Evolutionary conservation across 92 coral and sea anemone genomes (phyloP).

Genomic region (Ricordea florida): DNA sequence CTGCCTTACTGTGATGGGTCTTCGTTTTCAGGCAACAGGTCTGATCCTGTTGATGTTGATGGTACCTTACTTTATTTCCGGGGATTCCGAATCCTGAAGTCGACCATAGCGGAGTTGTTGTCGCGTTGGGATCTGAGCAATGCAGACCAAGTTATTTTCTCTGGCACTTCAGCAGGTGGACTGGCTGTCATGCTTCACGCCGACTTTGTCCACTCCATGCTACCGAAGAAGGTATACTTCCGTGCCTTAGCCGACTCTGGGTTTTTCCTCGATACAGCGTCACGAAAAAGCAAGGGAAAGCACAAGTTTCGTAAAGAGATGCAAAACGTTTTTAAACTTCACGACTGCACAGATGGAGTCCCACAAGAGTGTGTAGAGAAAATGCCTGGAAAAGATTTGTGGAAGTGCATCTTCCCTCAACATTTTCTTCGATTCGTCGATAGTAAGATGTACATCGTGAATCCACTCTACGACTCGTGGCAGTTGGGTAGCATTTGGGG

Average conservation of each 20-base stretch:
- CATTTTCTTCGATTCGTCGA: conserved; percentile 61
- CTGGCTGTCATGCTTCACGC: conserved; percentile 90
- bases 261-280: conserved; percentile 71
- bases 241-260: conserved; percentile 88
- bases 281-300: conserved; percentile 39
- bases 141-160: conserved; percentile 68
- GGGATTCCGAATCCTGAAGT: conserved; percentile 83
- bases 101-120: conserved; percentile 74
- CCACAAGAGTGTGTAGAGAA: conserved; percentile 55
- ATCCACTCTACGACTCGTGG: conserved; percentile 88
- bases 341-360: conserved; percentile 76
- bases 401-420: conserved; percentile 85
- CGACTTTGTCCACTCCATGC: conserved; percentile 74
- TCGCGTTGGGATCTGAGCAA: conserved; percentile 31
- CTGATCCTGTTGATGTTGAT: conserved; percentile 72
- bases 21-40: conserved; percentile 89
- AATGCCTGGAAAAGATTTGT: conserved; percentile 41
- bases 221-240: conserved; percentile 56
- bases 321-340: conserved; percentile 71
- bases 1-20: conserved; percentile 97
- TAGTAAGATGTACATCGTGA: conserved; percentile 63
- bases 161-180: conserved; percentile 98
- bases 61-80: conserved; percentile 71
- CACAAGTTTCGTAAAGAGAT: conserved; percentile 60
- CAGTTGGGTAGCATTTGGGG: conserved; percentile 72